Percentiles rank a stretch among this genome's conserved stretches.
These are phyloP conservation scores for Tachuris rubrigastra DNA, from an alignment of 2,113 vertebrate species.

Conservation along the genomic window DNA sequence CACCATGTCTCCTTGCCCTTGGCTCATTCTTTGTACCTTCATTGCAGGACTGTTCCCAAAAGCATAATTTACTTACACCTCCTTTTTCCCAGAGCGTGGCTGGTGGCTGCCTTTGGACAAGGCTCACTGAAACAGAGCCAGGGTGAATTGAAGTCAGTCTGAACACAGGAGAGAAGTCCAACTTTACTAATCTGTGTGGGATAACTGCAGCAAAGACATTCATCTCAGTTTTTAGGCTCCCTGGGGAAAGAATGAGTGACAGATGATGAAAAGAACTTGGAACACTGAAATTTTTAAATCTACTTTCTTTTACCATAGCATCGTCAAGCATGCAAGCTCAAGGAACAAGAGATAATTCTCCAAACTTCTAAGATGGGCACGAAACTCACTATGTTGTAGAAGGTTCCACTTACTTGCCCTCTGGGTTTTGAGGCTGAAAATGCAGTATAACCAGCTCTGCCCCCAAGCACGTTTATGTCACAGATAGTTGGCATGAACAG, in stretches of 20 bases:
- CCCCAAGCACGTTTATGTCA: neutral
- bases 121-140: neutral
- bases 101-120: neutral
- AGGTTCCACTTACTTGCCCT: neutral
- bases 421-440: neutral
- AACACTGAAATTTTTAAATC: neutral
- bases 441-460: neutral
- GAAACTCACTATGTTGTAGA: neutral
- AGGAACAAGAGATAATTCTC: neutral
- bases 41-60: neutral
- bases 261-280: neutral
- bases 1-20: neutral
- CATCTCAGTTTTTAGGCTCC: neutral
- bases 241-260: neutral
- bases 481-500: neutral
- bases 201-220: neutral
- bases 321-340: neutral
- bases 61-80: neutral
- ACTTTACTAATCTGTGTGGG: neutral
- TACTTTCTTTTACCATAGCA: neutral
- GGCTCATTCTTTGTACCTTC: neutral
- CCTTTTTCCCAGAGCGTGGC: neutral
- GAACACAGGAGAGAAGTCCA: neutral
- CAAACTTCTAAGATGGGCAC: neutral
- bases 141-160: neutral